Conservation (phyloP, 2,888 invertebrate genomes). For the Eledone cirrhosa region DNA sequence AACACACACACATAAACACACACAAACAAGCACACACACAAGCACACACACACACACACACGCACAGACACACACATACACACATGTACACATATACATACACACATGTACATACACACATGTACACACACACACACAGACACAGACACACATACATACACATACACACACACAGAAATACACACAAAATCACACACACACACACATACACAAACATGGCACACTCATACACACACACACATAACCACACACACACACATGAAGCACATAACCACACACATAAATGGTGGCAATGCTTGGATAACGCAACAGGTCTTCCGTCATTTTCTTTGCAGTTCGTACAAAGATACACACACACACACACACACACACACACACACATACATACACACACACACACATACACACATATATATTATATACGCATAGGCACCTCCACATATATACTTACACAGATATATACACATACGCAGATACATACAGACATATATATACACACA, state of each 20-base stretch:
- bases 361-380: conserved; percentile 27
- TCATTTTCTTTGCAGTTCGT: too few relatives aligned
- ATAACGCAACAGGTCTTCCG: too few relatives aligned
- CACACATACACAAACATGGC: not conserved
- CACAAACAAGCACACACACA: not conserved
- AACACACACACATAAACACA: not conserved
- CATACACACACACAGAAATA: too few relatives aligned
- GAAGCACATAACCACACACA: too few relatives aligned
- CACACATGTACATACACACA: not conserved
- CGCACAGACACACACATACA: not conserved
- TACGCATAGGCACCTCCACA: not conserved
- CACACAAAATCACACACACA: too few relatives aligned
- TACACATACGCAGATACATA: not conserved
- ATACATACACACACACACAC: not conserved
- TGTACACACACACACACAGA: conserved; percentile 1
- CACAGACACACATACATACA: too few relatives aligned
- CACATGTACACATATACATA: not conserved
- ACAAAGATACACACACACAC: not conserved
- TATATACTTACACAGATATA: not conserved
- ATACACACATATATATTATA: not conserved
- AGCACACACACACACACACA: not conserved
- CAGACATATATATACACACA: not conserved
- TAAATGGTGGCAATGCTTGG: too few relatives aligned
- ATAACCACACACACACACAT: too few relatives aligned
- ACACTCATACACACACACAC: not conserved